Percentiles rank a stretch among this genome's conserved stretches.
These are phyloP conservation scores for Irena cyanogastra DNA, from an alignment of 2,113 vertebrate genomes.

Conservation along the genomic window DNA sequence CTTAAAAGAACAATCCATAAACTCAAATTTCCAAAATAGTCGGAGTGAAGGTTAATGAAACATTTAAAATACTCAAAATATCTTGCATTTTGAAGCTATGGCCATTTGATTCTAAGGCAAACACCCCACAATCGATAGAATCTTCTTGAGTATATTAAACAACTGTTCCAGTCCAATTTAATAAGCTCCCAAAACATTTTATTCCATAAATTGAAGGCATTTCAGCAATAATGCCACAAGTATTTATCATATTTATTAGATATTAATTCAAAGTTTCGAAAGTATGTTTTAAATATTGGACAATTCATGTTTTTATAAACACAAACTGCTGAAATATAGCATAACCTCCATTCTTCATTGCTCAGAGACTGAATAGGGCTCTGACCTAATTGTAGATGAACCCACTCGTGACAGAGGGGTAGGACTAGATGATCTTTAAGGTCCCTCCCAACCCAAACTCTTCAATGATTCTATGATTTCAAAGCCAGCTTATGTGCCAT, in stretches of 20 bases:
- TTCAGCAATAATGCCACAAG: background rate
- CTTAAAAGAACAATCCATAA: constrained; percentile 1
- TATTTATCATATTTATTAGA: background rate
- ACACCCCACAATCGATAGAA: constrained; percentile 12
- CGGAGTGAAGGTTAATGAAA: constrained; percentile 14
- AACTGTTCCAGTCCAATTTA: constrained; percentile 15
- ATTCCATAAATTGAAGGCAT: constrained; percentile 1
- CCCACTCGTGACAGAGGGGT: background rate
- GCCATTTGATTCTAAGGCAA: constrained; percentile 4
- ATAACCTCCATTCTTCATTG: background rate
- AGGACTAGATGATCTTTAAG: background rate
- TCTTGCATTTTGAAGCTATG: constrained; percentile 21
- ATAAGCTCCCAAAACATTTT: constrained; percentile 18
- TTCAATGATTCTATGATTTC: background rate
- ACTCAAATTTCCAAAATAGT: background rate
- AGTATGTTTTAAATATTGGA: background rate
- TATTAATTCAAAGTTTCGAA: background rate
- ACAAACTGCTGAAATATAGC: background rate
- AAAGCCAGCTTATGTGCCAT: background rate
- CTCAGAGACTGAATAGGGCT: background rate
- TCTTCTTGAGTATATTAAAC: constrained; percentile 41
- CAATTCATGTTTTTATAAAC: background rate
- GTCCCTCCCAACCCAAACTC: background rate
- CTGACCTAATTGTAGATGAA: background rate
- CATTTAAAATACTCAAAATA: constrained; percentile 13